A percentile compares a stretch with the other conserved stretches of the same genome.
phyloP scores from a whole-genome alignment of 2,797 vertebrate species.

The Eurystomus glaucurus region DNA sequence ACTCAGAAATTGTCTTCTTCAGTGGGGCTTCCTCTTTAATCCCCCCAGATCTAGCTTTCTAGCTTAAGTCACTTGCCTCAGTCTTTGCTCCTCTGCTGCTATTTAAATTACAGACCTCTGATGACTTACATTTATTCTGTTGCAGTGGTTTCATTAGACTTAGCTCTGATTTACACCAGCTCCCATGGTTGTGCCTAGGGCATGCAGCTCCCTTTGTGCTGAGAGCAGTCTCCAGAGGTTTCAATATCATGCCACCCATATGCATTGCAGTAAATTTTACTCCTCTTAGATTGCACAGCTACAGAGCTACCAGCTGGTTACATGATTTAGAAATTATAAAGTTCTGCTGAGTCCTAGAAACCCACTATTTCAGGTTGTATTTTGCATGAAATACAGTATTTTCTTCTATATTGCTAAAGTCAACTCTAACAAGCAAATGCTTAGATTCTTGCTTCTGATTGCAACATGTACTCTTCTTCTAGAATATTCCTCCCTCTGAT shows the following conservation, averaged over 20 bases:
- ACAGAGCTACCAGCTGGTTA: neutral
- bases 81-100: neutral
- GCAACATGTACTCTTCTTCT: neutral
- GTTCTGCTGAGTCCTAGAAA: neutral
- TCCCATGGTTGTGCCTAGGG: neutral
- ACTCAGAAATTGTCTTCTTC: neutral
- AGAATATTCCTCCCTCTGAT: neutral
- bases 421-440: neutral
- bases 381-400: neutral
- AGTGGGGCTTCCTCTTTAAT: neutral
- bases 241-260: rapidly evolving
- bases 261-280: neutral
- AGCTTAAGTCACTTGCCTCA: neutral
- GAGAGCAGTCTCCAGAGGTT: neutral
- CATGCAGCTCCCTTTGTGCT: neutral
- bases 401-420: neutral
- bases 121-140: neutral
- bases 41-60: neutral
- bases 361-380: neutral
- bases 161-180: neutral
- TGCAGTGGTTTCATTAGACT: neutral
- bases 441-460: neutral
- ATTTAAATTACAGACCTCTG: neutral
- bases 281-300: neutral
- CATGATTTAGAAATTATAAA: neutral